A percentile compares a stretch with the other conserved stretches of the same genome.
Evolutionary conservation across 2,113 vertebrate species (phyloP).

Genomic region (Odontesthes bonariensis): DNA sequence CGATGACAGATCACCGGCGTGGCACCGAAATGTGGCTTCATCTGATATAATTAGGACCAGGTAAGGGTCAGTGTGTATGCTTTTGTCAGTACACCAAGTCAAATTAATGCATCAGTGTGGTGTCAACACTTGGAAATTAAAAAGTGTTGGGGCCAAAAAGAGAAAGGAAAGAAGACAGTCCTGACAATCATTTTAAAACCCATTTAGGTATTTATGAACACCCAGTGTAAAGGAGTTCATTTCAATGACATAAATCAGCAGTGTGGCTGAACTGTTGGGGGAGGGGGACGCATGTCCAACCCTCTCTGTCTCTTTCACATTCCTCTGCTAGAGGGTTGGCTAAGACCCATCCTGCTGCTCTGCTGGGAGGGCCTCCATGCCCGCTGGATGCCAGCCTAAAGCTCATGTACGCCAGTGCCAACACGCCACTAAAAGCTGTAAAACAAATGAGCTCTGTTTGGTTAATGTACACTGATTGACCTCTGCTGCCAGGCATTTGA

Average conservation of each 20-base stretch:
- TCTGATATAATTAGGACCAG: conserved; percentile 81
- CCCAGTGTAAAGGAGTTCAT: conserved; percentile 50
- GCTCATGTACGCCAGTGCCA: conserved; percentile 62
- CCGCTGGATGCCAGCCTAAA: conserved; percentile 77
- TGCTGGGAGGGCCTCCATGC: conserved; percentile 63
- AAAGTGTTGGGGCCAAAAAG: conserved; percentile 3
- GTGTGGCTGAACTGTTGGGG: conserved; percentile 21
- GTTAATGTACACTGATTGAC: conserved; percentile 78
- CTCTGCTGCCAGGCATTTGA: conserved; percentile 75
- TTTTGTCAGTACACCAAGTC: conserved; percentile 2
- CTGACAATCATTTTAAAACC: conserved; percentile 34
- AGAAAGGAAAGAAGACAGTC: background rate
- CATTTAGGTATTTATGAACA: conserved; percentile 56
- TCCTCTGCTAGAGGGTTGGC: conserved; percentile 52
- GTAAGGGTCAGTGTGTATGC: conserved; percentile 51
- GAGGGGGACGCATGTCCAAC: conserved; percentile 13
- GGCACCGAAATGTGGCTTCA: conserved; percentile 68
- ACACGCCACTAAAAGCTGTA: conserved; percentile 77
- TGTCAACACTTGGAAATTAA: conserved; percentile 8
- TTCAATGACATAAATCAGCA: conserved; percentile 65
- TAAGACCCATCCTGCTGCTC: conserved; percentile 55
- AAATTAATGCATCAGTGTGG: conserved; percentile 23
- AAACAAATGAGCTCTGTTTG: conserved; percentile 80
- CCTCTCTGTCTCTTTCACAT: conserved; percentile 42
- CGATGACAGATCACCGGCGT: conserved; percentile 78